Base-by-base conservation (phyloP, 2,797 vertebrate species). In the Alauda arvensis region DNA sequence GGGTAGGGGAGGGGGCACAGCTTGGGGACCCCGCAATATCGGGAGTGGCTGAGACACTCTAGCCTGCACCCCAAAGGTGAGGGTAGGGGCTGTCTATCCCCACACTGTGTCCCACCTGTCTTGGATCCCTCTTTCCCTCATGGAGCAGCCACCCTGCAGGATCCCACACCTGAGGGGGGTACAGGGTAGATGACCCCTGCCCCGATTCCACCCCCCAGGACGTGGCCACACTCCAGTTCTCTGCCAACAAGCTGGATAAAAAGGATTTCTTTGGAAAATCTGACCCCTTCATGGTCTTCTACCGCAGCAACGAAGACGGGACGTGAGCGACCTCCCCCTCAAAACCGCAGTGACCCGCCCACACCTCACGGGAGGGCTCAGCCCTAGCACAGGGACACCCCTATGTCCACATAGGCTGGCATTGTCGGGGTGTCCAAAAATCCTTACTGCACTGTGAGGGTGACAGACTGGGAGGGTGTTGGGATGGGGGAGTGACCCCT, bases 261-360 rank as follows among this genome's bases (percentile, higher is more conserved):
- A 99, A 99, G 90, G 99, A 99, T 85, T 99, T 99, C 94, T 99
- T 99, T 4, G 99, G 99, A 72, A 99, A 99, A 94, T 99, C 99
- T 0, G 98, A 99, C 91, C 99, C 99, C 29, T 99, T 99, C 97
- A 96, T 99, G 98, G 98, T 99, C 57, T 99, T 99, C 95, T 99
- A 98, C 96, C 96, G 99, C 93, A 99, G 98, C 96, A 99, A 99
- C 1, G 99, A 99, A 93, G 99, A 99, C 1, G 99, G 99, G 91
- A 99, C 98, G 99, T 99, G 95, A 98, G 98, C 94, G 0, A 45
- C 5, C 5, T 37, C 23, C 20, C n/a, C 8, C 17, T 31, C 21
- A 55, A 55, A 85, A 70, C 31, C 1, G 7, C 40, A 21, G 26
- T 55, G 26, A 57, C 57, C 13, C 28, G 52, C 28, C 23, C 48